A percentile compares a stretch with the other conserved stretches of the same genome.
These are phyloP conservation scores for Hydraecia micacea DNA, from an alignment of 2,888 invertebrate genomes.

Conservation along the genomic window DNA sequence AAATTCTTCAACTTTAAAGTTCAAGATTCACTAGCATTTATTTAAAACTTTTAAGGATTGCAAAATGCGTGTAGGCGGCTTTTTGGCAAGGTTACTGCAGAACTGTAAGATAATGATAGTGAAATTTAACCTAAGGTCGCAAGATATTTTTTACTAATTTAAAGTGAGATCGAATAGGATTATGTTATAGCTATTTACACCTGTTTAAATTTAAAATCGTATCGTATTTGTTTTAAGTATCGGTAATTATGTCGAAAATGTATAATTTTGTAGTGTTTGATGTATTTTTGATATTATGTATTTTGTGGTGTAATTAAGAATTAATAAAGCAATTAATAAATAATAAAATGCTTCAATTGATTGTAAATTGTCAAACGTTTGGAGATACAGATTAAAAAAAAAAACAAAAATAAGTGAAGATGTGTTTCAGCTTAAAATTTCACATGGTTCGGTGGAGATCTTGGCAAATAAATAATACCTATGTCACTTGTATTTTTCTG, in stretches of 20 bases:
- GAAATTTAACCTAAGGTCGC: slow-evolving; percentile 47
- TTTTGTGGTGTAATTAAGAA: neutral
- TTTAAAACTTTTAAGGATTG: slow-evolving; percentile 19
- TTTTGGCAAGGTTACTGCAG: slow-evolving; percentile 33
- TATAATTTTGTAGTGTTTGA: no score
- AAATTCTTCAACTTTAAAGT: slow-evolving; percentile 7
- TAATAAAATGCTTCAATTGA: neutral
- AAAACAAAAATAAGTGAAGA: no score
- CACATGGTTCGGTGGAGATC: neutral
- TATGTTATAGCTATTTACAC: neutral
- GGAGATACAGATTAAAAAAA: no score
- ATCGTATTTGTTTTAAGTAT: neutral
- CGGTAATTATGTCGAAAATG: neutral
- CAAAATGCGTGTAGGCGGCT: slow-evolving; percentile 40
- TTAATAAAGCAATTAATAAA: neutral
- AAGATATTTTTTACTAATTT: slow-evolving; percentile 6
- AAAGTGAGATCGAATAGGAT: slow-evolving; percentile 17
- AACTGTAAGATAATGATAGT: slow-evolving; percentile 35
- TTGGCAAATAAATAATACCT: no score
- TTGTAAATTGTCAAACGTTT: neutral
- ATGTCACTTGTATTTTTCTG: no score
- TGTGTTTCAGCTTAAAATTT: neutral
- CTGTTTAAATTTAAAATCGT: slow-evolving; percentile 8
- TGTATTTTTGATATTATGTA: neutral
- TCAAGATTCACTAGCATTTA: slow-evolving; percentile 22